Conservation (phyloP, 2,888 invertebrate species). For the Lepas anatifera region DNA sequence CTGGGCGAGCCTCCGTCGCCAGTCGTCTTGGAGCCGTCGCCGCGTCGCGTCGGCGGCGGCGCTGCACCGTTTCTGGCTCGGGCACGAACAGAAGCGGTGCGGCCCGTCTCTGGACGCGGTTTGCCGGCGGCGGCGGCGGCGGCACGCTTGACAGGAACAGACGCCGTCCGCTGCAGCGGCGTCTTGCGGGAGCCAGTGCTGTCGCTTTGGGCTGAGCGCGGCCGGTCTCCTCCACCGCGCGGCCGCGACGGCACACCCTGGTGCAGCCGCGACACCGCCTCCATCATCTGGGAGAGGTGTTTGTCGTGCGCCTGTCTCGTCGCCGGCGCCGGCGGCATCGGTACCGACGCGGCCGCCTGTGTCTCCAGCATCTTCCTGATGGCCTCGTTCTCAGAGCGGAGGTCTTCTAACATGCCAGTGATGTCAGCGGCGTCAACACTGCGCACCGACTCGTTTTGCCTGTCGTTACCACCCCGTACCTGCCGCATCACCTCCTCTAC, state of each 20-base stretch:
- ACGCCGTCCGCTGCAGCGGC: too few species aligned
- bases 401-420: neutral
- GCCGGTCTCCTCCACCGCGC: neutral
- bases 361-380: neutral
- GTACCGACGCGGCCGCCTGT: neutral
- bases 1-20: neutral
- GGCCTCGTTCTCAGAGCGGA: neutral
- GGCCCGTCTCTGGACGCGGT: neutral
- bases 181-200: too few species aligned
- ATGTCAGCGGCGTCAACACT: neutral
- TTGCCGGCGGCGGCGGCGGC: neutral
- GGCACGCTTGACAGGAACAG: too few species aligned
- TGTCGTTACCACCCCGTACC: neutral
- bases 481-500: conserved; percentile 4
- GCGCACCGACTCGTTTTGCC: neutral
- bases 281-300: neutral
- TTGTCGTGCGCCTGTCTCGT: neutral
- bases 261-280: neutral
- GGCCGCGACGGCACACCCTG: neutral
- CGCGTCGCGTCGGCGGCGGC: neutral
- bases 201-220: too few species aligned
- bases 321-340: neutral
- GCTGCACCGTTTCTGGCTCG: too few species aligned
- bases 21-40: neutral
- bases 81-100: too few species aligned